These are phyloP conservation scores for Chymomyza caudatula DNA, from an alignment of 2,888 invertebrate species.

Conservation along the genomic window DNA sequence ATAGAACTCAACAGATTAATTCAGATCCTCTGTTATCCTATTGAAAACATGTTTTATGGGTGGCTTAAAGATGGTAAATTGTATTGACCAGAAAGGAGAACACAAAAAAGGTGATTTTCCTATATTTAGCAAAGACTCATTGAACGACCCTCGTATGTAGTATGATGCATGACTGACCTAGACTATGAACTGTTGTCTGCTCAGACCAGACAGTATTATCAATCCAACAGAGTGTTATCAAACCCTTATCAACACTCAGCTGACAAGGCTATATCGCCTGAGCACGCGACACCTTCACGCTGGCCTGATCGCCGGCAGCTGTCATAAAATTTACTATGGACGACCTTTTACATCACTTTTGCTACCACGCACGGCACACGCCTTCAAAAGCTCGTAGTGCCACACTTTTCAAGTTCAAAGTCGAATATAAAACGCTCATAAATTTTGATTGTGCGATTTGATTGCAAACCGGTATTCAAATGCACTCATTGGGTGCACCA, in stretches of 20 bases:
- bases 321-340: no score
- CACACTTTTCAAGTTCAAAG: constrained; percentile 60
- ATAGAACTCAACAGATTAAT: no score
- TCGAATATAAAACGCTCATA: constrained; percentile 27
- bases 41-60: no score
- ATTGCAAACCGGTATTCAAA: constrained; percentile 38
- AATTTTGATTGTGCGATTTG: constrained; percentile 3
- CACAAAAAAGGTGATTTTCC: no score
- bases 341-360: background rate
- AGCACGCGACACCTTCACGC: constrained; percentile 16
- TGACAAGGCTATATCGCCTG: background rate
- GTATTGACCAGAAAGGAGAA: no score
- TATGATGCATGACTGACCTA: background rate
- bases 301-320: background rate
- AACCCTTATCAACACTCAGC: constrained; percentile 17
- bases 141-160: no score
- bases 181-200: background rate
- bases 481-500: constrained; percentile 19
- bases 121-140: no score
- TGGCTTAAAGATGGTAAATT: no score
- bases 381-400: constrained; percentile 1
- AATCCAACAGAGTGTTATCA: background rate
- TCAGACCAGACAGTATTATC: background rate
- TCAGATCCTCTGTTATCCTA: no score
- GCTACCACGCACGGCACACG: constrained; percentile 6